Conservation (phyloP, 1,140 invertebrate species). For the Ceratina australensis region DNA sequence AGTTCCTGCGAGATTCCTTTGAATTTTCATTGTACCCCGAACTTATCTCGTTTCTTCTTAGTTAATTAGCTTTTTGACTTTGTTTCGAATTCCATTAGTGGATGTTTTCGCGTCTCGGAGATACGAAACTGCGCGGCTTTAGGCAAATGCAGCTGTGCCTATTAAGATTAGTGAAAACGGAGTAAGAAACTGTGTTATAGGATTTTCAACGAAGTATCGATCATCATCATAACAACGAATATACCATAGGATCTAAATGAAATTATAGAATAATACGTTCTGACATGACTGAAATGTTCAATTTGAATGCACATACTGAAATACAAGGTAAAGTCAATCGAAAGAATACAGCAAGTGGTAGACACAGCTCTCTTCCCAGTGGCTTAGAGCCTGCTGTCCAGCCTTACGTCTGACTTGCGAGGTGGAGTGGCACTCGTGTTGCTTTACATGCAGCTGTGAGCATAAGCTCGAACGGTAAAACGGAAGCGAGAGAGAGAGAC, state of each 20-base stretch:
- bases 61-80: conserved; percentile 39
- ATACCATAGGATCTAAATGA: no score
- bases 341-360: neutral
- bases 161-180: conserved; percentile 7
- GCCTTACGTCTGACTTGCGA: conserved; percentile 16
- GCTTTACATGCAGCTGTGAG: conserved; percentile 27
- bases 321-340: neutral
- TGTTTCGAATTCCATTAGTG: conserved; percentile 18
- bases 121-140: conserved; percentile 5
- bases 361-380: neutral
- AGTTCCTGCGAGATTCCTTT: neutral
- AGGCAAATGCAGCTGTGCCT: neutral
- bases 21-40: conserved; percentile 22
- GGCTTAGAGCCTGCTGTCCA: neutral
- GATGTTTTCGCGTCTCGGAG: neutral
- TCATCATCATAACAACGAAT: no score
- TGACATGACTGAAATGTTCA: neutral
- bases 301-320: no score
- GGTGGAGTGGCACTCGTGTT: conserved; percentile 11
- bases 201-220: neutral
- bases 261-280: neutral
- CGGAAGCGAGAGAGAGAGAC: neutral
- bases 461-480: conserved; percentile 9
- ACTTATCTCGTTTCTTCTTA: conserved; percentile 18
- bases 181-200: no score